These are phyloP conservation scores for Clarias gariepinus DNA, from an alignment of 2,113 vertebrate species.

Conservation along the genomic window DNA sequence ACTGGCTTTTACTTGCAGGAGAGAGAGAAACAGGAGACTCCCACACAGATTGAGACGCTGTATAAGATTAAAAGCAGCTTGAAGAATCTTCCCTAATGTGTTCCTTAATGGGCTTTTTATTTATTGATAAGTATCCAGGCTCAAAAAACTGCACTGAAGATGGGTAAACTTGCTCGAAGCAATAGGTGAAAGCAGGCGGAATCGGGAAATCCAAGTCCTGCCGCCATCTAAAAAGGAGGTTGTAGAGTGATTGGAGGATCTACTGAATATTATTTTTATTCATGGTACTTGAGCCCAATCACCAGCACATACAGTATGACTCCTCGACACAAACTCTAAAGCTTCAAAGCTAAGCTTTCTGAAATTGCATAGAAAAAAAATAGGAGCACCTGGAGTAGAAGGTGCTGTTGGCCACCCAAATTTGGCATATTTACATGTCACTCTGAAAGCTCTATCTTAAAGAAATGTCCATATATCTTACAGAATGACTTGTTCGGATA, in stretches of 20 bases:
- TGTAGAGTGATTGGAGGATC: slow-evolving; percentile 3
- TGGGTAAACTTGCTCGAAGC: slow-evolving; percentile 16
- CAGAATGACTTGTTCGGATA: background rate
- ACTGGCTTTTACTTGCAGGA: background rate
- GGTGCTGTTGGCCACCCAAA: background rate
- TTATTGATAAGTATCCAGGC: slow-evolving; percentile 50
- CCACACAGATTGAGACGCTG: background rate
- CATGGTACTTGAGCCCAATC: slow-evolving; percentile 26
- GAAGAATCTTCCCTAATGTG: slow-evolving; percentile 19
- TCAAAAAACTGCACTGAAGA: background rate
- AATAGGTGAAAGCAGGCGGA: background rate
- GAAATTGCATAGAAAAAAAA: slow-evolving; percentile 33
- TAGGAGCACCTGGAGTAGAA: background rate
- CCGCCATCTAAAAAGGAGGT: background rate
- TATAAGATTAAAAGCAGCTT: slow-evolving; percentile 31
- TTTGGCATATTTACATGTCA: too few species aligned
- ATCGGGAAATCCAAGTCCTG: background rate
- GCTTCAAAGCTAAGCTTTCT: slow-evolving; percentile 56
- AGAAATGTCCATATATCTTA: background rate
- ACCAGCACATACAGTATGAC: slow-evolving; percentile 47
- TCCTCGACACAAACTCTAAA: slow-evolving; percentile 38
- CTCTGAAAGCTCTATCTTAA: too few species aligned
- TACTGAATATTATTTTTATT: slow-evolving; percentile 42
- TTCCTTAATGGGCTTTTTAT: slow-evolving; percentile 46
- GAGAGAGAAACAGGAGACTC: background rate